Conservation (phyloP, 2,113 vertebrate species). For the Oceanodroma tethys region DNA sequence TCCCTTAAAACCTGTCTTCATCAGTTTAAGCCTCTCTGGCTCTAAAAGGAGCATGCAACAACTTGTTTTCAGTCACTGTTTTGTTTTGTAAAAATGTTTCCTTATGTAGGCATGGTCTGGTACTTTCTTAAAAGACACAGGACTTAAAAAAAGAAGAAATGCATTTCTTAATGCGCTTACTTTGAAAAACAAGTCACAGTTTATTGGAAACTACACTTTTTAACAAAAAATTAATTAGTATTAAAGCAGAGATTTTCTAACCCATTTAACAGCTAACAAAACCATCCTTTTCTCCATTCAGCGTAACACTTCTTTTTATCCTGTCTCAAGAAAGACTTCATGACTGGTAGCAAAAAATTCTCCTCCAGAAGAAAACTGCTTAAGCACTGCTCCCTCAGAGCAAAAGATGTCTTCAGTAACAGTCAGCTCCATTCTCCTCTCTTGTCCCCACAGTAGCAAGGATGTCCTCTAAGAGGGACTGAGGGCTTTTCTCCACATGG, state of each 20-base stretch:
- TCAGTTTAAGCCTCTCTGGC: neutral
- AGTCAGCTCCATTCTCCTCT: conserved; percentile 79
- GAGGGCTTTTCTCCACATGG: conserved; percentile 83
- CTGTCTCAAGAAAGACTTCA: neutral
- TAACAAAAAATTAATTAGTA: neutral
- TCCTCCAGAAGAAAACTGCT: neutral
- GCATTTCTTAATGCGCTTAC: neutral
- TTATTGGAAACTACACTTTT: neutral
- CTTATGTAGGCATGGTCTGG: neutral
- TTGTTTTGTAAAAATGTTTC: neutral
- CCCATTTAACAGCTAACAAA: neutral
- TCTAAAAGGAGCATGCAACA: neutral
- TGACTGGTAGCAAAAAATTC: neutral
- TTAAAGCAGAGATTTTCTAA: neutral
- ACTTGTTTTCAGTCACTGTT: neutral
- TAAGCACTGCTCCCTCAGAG: neutral
- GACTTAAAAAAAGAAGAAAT: neutral
- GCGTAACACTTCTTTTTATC: neutral
- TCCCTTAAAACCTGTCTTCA: neutral
- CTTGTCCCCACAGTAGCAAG: conserved; percentile 67
- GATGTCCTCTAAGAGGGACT: conserved; percentile 90
- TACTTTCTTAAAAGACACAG: neutral
- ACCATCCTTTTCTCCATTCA: neutral
- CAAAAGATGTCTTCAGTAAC: conserved; percentile 71
- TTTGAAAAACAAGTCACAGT: neutral